phyloP scores from a whole-genome alignment of 64 coral and sea anemone genomes.

The Hydrozoanthus tunicans region DNA sequence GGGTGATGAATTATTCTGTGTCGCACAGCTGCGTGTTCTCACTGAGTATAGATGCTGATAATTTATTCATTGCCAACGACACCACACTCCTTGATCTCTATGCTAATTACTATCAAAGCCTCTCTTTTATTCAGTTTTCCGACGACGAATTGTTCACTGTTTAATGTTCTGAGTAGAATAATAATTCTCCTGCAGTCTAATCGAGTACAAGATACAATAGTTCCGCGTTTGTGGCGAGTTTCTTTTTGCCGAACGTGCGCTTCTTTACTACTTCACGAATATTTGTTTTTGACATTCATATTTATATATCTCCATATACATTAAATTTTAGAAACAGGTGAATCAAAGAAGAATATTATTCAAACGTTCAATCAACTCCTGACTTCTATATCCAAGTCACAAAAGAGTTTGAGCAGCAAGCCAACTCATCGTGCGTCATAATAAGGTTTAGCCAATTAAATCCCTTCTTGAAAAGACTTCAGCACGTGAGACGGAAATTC shows the following conservation, averaged over 20 bases:
- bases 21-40: constrained; percentile 40
- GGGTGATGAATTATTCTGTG: constrained; percentile 52
- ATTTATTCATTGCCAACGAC: constrained; percentile 44
- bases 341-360: neutral
- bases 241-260: neutral
- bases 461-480: neutral
- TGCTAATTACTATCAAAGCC: constrained; percentile 43
- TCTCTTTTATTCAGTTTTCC: constrained; percentile 41
- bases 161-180: constrained; percentile 14
- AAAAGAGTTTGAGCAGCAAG: neutral
- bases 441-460: neutral
- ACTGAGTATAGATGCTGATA: constrained; percentile 43
- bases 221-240: neutral
- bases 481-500: neutral
- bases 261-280: neutral
- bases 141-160: constrained; percentile 16
- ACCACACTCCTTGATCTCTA: constrained; percentile 23
- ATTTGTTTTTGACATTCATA: neutral
- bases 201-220: neutral
- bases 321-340: constrained; percentile 41
- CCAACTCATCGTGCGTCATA: neutral
- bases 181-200: constrained; percentile 2
- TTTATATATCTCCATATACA: neutral
- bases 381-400: neutral
- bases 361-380: constrained; percentile 32